Conservation (phyloP, 1,140 invertebrate genomes). For the Drosophila sechellia region DNA sequence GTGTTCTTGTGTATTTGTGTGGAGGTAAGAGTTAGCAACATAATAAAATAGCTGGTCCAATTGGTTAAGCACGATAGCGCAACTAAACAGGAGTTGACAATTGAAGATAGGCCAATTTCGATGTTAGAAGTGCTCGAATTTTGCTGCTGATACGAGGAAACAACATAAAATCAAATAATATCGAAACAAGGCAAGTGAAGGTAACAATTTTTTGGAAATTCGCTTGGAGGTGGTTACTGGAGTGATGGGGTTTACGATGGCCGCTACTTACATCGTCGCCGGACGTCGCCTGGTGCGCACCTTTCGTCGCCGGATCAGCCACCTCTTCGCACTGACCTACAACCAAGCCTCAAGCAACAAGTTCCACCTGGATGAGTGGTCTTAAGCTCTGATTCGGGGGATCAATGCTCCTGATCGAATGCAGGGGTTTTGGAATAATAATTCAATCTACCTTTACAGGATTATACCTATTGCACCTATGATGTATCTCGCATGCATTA, state of each 20-base stretch:
- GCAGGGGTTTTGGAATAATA: constrained; percentile 17
- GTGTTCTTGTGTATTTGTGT: constrained; percentile 15
- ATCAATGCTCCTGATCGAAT: constrained; percentile 36
- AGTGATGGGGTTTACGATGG: constrained; percentile 50
- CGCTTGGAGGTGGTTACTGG: constrained; percentile 46
- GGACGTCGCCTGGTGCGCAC: constrained; percentile 73
- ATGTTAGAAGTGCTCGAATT: constrained; percentile 48
- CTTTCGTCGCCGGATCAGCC: constrained; percentile 70
- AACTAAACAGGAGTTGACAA: constrained; percentile 38
- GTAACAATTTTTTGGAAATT: constrained; percentile 32
- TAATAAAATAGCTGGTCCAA: constrained; percentile 64
- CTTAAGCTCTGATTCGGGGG: constrained; percentile 24
- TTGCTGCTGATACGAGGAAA: constrained; percentile 25
- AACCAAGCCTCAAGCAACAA: constrained; percentile 70
- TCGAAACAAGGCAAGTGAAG: constrained; percentile 25
- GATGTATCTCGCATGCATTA: not conserved
- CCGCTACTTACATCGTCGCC: constrained; percentile 79
- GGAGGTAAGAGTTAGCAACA: constrained; percentile 57
- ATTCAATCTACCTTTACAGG: constrained; percentile 11
- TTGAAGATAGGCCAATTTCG: constrained; percentile 34
- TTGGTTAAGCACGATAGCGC: constrained; percentile 49
- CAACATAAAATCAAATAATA: constrained; percentile 24
- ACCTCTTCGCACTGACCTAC: constrained; percentile 75
- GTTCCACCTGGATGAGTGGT: constrained; percentile 45
- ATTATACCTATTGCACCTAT: not conserved